phyloP scores from a whole-genome alignment of 1,140 invertebrate genomes.

The Drosophila parabipectinata region DNA sequence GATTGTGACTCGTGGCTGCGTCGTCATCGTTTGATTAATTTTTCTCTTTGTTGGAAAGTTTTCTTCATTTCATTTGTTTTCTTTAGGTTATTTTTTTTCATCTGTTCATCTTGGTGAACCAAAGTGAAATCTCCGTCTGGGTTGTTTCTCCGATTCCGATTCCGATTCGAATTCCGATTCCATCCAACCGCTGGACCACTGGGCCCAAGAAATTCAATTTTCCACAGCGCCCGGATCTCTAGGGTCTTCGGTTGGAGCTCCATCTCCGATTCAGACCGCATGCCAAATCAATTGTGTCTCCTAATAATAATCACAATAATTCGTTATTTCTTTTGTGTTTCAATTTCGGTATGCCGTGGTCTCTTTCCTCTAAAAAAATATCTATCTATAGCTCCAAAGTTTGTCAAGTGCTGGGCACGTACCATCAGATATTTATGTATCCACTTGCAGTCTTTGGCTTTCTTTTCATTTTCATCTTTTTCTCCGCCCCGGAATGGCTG shows the following conservation, averaged over 20 bases:
- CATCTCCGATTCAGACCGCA: slow-evolving; percentile 49
- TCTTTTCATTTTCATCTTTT: slow-evolving; percentile 62
- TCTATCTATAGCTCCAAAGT: slow-evolving; percentile 25
- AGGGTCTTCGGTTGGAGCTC: slow-evolving; percentile 51
- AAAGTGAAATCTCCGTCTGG: slow-evolving; percentile 72
- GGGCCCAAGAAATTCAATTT: slow-evolving; percentile 61
- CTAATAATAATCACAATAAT: slow-evolving; percentile 61
- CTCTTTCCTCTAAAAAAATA: slow-evolving; percentile 5
- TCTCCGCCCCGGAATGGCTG: slow-evolving; percentile 21
- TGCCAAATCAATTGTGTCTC: slow-evolving; percentile 75
- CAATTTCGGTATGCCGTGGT: slow-evolving; percentile 21
- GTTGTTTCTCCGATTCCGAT: slow-evolving; percentile 53
- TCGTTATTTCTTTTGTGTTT: slow-evolving; percentile 42
- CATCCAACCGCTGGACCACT: neutral
- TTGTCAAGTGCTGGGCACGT: slow-evolving; percentile 69
- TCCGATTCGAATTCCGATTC: slow-evolving; percentile 43
- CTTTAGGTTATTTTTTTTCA: slow-evolving; percentile 31
- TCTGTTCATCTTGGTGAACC: slow-evolving; percentile 35
- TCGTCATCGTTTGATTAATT: slow-evolving; percentile 80
- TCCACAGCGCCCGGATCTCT: slow-evolving; percentile 69
- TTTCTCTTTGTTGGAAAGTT: slow-evolving; percentile 56
- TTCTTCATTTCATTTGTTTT: slow-evolving; percentile 75
- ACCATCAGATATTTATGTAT: slow-evolving; percentile 6
- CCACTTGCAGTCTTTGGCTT: slow-evolving; percentile 28
- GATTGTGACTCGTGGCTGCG: slow-evolving; percentile 52